A percentile compares a stretch with the other conserved stretches of the same genome.
Evolutionary conservation across 2,888 invertebrate genomes (phyloP).

Genomic region (Fissipunctia ypsillon): DNA sequence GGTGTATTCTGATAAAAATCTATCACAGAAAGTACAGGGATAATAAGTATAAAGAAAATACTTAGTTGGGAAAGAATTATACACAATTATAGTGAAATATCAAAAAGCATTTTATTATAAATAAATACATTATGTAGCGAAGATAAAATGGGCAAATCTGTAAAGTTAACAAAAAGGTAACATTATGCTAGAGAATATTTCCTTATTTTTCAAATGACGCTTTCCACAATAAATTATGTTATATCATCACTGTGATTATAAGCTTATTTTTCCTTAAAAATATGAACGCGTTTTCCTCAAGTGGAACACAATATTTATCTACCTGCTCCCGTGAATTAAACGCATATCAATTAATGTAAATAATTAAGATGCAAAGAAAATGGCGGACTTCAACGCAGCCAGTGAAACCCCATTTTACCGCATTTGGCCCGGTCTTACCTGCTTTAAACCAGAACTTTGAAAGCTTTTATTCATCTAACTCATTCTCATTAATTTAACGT

Average conservation of each 20-base stretch:
- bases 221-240: constrained; percentile 15
- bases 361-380: constrained; percentile 47
- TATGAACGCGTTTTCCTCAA: constrained; percentile 31
- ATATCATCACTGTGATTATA: constrained; percentile 18
- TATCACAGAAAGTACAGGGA: constrained; percentile 64
- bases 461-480: constrained; percentile 59
- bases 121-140: constrained; percentile 22
- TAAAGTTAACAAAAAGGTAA: not conserved
- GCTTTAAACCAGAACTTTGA: constrained; percentile 50
- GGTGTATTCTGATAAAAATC: constrained; percentile 26
- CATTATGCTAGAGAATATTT: constrained; percentile 15
- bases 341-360: constrained; percentile 53
- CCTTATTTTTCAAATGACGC: constrained; percentile 14
- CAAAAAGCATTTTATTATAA: constrained; percentile 3
- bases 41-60: constrained; percentile 43
- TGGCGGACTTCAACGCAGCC: constrained; percentile 32
- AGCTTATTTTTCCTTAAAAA: constrained; percentile 29
- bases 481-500: constrained; percentile 58
- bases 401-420: constrained; percentile 38
- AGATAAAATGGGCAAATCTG: not conserved
- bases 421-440: constrained; percentile 47
- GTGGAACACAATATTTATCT: constrained; percentile 29
- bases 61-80: constrained; percentile 4
- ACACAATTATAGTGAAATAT: constrained; percentile 15
- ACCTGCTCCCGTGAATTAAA: constrained; percentile 25